phyloP scores from a whole-genome alignment of 2,797 vertebrate genomes.

The Danio kyathit region DNA sequence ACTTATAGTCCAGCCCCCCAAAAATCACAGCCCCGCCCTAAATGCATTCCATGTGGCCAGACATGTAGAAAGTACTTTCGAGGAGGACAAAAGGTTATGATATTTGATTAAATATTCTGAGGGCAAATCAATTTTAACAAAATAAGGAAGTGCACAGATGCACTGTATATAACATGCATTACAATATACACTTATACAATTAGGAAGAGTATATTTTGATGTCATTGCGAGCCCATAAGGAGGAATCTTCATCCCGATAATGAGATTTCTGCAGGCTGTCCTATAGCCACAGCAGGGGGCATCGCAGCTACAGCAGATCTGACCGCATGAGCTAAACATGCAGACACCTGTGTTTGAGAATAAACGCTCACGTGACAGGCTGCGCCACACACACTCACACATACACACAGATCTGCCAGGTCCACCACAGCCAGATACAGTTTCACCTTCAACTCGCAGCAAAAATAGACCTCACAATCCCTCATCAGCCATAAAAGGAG shows the following conservation, averaged over 20 bases:
- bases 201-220: too few relatives aligned
- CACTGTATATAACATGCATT: too few relatives aligned
- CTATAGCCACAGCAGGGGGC: not conserved
- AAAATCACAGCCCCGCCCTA: too few relatives aligned
- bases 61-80: too few relatives aligned
- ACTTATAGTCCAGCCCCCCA: too few relatives aligned
- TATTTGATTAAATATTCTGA: too few relatives aligned
- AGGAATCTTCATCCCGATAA: not conserved
- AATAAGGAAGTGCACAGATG: too few relatives aligned
- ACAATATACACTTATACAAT: too few relatives aligned
- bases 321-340: conserved; percentile 27
- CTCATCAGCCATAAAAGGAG: conserved; percentile 52
- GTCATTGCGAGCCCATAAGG: not conserved
- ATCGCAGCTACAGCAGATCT: not conserved
- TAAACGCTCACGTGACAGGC: conserved; percentile 17
- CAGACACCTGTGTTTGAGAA: conserved; percentile 35
- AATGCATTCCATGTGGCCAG: too few relatives aligned
- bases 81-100: too few relatives aligned
- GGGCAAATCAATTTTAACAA: too few relatives aligned
- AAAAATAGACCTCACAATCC: conserved; percentile 56
- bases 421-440: conserved; percentile 5
- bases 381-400: not conserved
- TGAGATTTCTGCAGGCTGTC: not conserved
- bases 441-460: conserved; percentile 44
- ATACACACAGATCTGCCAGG: conserved; percentile 30